phyloP scores from a whole-genome alignment of 1,140 invertebrate species.

The Spodoptera litura region DNA sequence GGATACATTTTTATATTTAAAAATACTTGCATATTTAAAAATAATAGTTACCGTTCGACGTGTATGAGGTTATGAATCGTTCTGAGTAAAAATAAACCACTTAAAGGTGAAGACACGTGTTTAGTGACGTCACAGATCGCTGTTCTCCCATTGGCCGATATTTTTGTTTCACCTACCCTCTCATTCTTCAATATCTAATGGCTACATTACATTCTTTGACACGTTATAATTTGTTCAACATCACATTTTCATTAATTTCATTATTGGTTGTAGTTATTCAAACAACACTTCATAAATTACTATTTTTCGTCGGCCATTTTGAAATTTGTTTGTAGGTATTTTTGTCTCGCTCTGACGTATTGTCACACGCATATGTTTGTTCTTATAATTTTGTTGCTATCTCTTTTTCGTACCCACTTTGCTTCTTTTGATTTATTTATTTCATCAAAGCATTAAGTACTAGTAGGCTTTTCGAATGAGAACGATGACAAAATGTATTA shows the following conservation, averaged over 20 bases:
- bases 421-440: too few relatives aligned
- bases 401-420: too few relatives aligned
- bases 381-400: too few relatives aligned
- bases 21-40: too few relatives aligned
- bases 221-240: constrained; percentile 20
- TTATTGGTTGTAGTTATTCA: not conserved
- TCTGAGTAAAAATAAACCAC: constrained; percentile 9
- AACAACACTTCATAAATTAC: constrained; percentile 1
- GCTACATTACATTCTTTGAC: constrained; percentile 6
- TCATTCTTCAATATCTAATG: constrained; percentile 20
- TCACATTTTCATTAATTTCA: not conserved
- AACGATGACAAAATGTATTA: too few relatives aligned
- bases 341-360: too few relatives aligned
- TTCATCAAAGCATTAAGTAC: too few relatives aligned
- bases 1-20: not conserved
- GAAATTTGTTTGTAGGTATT: too few relatives aligned
- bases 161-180: constrained; percentile 38
- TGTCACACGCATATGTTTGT: too few relatives aligned
- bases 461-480: too few relatives aligned
- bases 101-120: constrained; percentile 33
- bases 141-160: constrained; percentile 44
- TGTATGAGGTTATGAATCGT: constrained; percentile 9
- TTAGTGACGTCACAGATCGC: constrained; percentile 31
- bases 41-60: too few relatives aligned
- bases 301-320: too few relatives aligned